These are phyloP conservation scores for Pedionomus torquatus DNA, from an alignment of 2,113 vertebrate species.

Conservation along the genomic window DNA sequence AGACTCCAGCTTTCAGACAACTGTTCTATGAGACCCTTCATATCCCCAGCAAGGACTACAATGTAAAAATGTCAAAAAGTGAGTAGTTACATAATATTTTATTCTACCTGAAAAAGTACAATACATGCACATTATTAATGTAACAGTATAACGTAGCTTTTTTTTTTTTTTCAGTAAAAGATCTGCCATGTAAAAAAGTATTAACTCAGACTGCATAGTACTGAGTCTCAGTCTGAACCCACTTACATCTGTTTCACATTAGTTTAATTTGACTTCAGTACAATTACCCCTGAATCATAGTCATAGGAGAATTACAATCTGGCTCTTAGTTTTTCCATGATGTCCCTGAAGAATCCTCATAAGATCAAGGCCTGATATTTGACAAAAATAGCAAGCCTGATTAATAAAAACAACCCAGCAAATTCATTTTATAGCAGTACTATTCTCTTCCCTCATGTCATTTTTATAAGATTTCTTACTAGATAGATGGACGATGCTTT, in stretches of 20 bases:
- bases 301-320: slow-evolving; percentile 28
- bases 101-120: not conserved
- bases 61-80: not conserved
- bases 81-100: not conserved
- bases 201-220: not conserved
- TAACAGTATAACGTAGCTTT: not conserved
- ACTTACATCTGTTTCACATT: slow-evolving; percentile 45
- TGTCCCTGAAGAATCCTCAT: slow-evolving; percentile 1
- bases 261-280: slow-evolving; percentile 51
- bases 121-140: not conserved
- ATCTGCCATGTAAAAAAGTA: not conserved
- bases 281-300: slow-evolving; percentile 52
- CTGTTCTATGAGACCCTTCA: not conserved
- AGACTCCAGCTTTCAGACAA: not conserved
- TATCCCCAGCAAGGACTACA: not conserved
- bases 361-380: slow-evolving; percentile 36
- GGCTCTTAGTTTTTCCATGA: not conserved
- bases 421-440: not conserved
- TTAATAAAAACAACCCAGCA: slow-evolving; percentile 23
- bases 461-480: not conserved
- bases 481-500: not conserved
- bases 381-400: slow-evolving; percentile 39
- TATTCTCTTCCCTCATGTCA: not conserved
- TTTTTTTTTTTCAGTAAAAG: not conserved
- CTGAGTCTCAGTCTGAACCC: not conserved